A percentile compares a stretch with the other conserved stretches of the same genome.
These are phyloP conservation scores for Agonopterix arenella DNA, from an alignment of 2,888 invertebrate species.

Conservation along the genomic window DNA sequence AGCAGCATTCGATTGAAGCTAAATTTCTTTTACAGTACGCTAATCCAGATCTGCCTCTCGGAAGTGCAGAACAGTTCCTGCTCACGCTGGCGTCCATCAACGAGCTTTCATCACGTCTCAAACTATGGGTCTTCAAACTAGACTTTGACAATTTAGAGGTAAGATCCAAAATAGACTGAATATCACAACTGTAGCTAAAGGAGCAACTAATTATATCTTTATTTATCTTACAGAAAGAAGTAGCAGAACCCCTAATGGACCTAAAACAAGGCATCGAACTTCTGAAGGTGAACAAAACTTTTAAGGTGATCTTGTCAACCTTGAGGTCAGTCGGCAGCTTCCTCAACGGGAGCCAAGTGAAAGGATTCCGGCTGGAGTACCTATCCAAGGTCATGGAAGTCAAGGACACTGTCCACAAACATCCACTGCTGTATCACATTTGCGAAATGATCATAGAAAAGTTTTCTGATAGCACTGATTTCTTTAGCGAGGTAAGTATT, in stretches of 20 bases:
- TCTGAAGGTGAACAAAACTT: conserved; percentile 93
- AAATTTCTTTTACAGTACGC: conserved; percentile 73
- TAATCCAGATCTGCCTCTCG: conserved; percentile 92
- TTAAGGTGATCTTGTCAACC: conserved; percentile 95
- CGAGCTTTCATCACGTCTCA: conserved; percentile 93
- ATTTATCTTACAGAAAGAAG: conserved; percentile 83
- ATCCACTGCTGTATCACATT: conserved; percentile 97
- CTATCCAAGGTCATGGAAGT: conserved; percentile 98
- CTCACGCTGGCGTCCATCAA: conserved; percentile 96
- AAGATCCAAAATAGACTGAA: conserved; percentile 14
- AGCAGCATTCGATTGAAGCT: neutral
- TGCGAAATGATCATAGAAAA: conserved; percentile 98
- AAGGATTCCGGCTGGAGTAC: conserved; percentile 98
- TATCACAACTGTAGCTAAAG: neutral
- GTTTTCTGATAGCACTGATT: conserved; percentile 95
- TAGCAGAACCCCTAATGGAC: conserved; percentile 99
- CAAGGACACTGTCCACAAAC: conserved; percentile 99
- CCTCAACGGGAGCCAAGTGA: conserved; percentile 93
- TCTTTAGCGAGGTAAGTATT: conserved; percentile 92
- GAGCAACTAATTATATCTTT: neutral
- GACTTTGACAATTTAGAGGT: conserved; percentile 98
- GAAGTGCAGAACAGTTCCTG: conserved; percentile 99
- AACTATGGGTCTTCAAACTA: conserved; percentile 98
- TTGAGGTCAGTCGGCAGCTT: conserved; percentile 97
- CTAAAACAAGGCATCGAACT: conserved; percentile 97